These are phyloP conservation scores for Chelonoidis abingdonii DNA, from an alignment of 2,113 vertebrate species.

Conservation along the genomic window DNA sequence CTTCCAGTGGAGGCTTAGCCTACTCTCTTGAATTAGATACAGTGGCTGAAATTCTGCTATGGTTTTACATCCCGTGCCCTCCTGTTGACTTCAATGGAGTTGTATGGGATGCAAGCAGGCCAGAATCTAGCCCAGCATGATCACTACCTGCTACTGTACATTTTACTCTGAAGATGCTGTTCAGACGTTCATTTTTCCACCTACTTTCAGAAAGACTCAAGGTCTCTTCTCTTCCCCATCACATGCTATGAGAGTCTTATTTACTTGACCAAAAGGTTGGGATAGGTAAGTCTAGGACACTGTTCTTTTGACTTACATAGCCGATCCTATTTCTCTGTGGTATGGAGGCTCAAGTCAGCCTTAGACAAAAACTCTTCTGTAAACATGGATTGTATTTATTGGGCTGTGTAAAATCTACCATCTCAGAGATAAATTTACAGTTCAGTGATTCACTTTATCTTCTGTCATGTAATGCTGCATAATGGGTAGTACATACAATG, in stretches of 20 bases:
- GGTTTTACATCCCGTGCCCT: background rate
- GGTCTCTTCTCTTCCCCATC: background rate
- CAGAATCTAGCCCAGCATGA: background rate
- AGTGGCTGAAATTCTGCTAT: background rate
- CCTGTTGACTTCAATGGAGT: background rate
- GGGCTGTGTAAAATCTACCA: constrained; percentile 16
- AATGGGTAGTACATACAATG: background rate
- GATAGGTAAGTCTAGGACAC: background rate
- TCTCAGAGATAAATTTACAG: constrained; percentile 27
- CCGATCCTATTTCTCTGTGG: background rate
- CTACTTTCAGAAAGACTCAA: background rate
- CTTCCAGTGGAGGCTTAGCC: background rate
- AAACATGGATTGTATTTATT: constrained; percentile 60
- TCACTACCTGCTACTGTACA: background rate
- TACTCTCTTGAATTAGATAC: background rate
- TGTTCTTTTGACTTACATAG: background rate
- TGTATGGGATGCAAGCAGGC: background rate
- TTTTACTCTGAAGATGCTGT: background rate
- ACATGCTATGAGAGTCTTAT: background rate
- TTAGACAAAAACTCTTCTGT: background rate
- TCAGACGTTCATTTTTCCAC: background rate
- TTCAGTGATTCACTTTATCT: constrained; percentile 50
- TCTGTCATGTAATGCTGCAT: background rate
- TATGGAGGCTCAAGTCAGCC: background rate
- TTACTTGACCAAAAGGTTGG: background rate